A percentile compares a stretch with the other conserved stretches of the same genome.
These are phyloP conservation scores for Vireo altiloquus DNA, from an alignment of 2,113 vertebrate species.

Conservation along the genomic window DNA sequence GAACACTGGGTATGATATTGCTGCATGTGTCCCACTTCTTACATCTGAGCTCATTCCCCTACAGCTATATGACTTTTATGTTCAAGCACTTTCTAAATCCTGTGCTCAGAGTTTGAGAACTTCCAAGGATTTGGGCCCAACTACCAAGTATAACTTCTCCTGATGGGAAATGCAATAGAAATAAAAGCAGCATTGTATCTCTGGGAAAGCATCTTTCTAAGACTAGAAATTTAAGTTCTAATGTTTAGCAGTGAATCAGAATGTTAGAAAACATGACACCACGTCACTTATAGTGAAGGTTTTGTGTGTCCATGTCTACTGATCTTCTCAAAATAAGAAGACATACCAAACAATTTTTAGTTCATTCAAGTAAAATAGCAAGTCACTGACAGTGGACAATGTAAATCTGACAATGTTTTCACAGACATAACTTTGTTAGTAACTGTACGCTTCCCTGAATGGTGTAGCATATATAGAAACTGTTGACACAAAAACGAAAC, in stretches of 20 bases:
- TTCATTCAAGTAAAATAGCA: background rate
- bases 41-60: accelerated
- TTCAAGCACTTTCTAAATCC: background rate
- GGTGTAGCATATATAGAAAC: background rate
- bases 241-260: background rate
- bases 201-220: background rate
- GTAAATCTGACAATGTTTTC: background rate
- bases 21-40: background rate
- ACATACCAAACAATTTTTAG: background rate
- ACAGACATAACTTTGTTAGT: background rate
- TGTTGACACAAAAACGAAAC: background rate
- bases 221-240: background rate
- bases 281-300: background rate
- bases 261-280: background rate
- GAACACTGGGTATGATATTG: background rate
- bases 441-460: background rate
- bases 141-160: background rate
- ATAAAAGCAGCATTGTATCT: background rate
- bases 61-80: background rate
- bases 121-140: background rate
- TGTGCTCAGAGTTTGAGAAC: background rate
- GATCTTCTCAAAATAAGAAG: background rate
- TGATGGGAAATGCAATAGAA: background rate
- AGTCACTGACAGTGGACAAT: background rate
- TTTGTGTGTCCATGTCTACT: background rate